Conservation (phyloP, 2,888 invertebrate species). For the Synanthedon vespiformis region DNA sequence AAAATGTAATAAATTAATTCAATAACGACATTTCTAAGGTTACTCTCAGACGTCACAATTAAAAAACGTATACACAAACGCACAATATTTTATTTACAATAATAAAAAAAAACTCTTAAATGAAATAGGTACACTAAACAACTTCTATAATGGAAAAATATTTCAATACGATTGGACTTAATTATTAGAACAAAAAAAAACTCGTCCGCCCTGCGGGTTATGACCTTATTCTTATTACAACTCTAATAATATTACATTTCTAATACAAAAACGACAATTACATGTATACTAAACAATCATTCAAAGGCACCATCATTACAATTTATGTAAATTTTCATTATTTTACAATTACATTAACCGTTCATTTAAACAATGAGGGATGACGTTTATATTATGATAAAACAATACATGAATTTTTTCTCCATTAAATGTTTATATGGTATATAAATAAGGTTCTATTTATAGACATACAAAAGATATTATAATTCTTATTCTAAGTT, state of each 20-base stretch:
- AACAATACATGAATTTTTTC: too few species aligned
- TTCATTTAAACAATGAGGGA: background rate
- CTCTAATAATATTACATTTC: background rate
- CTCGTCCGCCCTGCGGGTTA: background rate
- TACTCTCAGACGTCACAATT: background rate
- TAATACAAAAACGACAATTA: background rate
- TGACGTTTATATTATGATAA: too few species aligned
- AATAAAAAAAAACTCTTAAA: slow-evolving; percentile 29
- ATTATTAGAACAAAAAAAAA: background rate
- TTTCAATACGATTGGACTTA: background rate
- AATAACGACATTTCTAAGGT: too few species aligned
- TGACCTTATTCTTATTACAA: background rate
- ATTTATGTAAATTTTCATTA: background rate
- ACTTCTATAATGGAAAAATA: slow-evolving; percentile 37
- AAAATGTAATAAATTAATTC: too few species aligned
- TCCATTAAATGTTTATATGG: too few species aligned
- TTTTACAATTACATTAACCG: background rate
- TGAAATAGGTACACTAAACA: slow-evolving; percentile 3
- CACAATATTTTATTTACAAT: slow-evolving; percentile 57
- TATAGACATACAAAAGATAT: too few species aligned
- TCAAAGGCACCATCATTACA: background rate
- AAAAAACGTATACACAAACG: slow-evolving; percentile 30
- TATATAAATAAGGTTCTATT: too few species aligned
- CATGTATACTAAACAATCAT: background rate
- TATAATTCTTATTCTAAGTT: too few species aligned